These are phyloP conservation scores for Erethizon dorsatum DNA, from an alignment of 2,797 vertebrate genomes.

Conservation along the genomic window DNA sequence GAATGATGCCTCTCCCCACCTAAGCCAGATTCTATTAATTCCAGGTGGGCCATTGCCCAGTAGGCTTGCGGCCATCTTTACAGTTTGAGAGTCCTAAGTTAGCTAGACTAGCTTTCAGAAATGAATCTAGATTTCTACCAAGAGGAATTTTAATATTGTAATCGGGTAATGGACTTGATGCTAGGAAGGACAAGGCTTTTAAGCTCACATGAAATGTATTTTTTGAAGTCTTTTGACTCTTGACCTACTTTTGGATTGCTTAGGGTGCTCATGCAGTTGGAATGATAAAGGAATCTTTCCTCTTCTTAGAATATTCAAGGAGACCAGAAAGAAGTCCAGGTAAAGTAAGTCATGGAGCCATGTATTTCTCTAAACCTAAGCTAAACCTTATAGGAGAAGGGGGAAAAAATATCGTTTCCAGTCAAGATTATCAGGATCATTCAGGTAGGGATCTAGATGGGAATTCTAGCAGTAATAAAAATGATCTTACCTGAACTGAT, in stretches of 20 bases:
- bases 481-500: constrained; percentile 46
- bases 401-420: constrained; percentile 64
- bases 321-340: constrained; percentile 31
- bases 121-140: constrained; percentile 58
- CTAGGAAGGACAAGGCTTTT: constrained; percentile 39
- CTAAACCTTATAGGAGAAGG: constrained; percentile 18
- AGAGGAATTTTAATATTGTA: constrained; percentile 28
- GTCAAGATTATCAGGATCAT: constrained; percentile 9
- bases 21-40: neutral
- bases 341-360: constrained; percentile 28
- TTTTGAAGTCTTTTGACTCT: constrained; percentile 42
- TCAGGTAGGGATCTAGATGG: constrained; percentile 5
- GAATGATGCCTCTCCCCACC: neutral
- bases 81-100: constrained; percentile 30
- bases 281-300: constrained; percentile 44
- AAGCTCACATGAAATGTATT: constrained; percentile 2
- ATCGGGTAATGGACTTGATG: neutral
- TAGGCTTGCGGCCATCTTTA: neutral
- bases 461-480: neutral
- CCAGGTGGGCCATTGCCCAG: neutral
- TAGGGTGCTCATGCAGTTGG: neutral
- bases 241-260: constrained; percentile 36
- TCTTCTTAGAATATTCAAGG: constrained; percentile 19
- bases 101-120: constrained; percentile 31
- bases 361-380: constrained; percentile 57